phyloP scores from a whole-genome alignment of 2,113 vertebrate species.

The Clarias macrocephalus region DNA sequence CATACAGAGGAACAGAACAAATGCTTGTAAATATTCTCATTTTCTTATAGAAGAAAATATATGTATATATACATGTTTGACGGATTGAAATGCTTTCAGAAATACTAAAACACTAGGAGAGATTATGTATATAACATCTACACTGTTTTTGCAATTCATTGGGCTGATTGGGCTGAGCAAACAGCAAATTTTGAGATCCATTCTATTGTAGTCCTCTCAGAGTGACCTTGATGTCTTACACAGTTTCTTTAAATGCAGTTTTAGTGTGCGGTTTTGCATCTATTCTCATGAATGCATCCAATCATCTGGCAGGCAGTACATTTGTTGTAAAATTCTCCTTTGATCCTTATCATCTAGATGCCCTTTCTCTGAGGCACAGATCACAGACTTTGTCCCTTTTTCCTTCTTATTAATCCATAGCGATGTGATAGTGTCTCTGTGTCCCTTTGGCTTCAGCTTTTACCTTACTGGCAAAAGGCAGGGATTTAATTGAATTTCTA shows the following conservation, averaged over 20 bases:
- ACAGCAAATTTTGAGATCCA: conserved; percentile 1
- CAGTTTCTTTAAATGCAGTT: conserved; percentile 36
- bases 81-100: background rate
- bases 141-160: background rate
- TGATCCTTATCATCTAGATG: conserved; percentile 72
- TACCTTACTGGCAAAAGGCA: conserved; percentile 69
- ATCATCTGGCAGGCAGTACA: conserved; percentile 65
- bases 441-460: conserved; percentile 61
- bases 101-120: background rate
- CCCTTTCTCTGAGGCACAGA: conserved; percentile 69
- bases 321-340: conserved; percentile 66
- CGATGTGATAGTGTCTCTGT: conserved; percentile 60
- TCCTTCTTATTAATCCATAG: conserved; percentile 60
- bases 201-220: background rate
- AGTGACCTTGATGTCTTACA: conserved; percentile 36
- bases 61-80: background rate
- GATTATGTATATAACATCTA: background rate
- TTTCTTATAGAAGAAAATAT: background rate
- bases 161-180: background rate
- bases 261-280: conserved; percentile 41
- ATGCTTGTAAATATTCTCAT: background rate
- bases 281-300: conserved; percentile 52
- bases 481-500: conserved; percentile 76
- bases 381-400: conserved; percentile 65
- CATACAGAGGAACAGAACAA: background rate